Evolutionary conservation across 2,797 vertebrate species (phyloP), one percentile per base, ranked within the genome.

Genomic region (Setipinna tenuifilis): DNA sequence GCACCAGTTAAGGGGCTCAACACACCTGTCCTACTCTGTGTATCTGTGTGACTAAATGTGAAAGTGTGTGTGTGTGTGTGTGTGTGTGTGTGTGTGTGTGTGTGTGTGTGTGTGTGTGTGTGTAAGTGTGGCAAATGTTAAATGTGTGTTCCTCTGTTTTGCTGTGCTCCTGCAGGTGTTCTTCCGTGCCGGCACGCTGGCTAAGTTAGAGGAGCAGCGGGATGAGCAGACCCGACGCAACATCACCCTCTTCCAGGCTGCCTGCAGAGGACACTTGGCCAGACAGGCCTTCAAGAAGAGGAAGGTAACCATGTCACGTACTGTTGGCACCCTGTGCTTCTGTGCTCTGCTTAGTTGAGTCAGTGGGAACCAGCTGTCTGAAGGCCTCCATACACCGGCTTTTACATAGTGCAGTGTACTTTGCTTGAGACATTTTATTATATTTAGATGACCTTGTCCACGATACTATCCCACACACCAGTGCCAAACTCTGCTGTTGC

Each of bases 221-320:
- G 98, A 99, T 80, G 95, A 97, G 0, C 97, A 99, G 91, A 99
- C 96, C 92, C 97, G 96, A 90, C 96, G 94, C 83, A 98, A 98
- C 91, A 95, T 99, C 89, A 97, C 95, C 57, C 93, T 98, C 61
- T 98, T 99, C 94, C 98, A 99, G 92, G 98, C 97, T 0, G 93
- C 95, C 17, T 98, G 98, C 91, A 94, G 97, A 88, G 98, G 98
- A n/a, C 98, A 97, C 94, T 94, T 99, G 87, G 97, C 97, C 86
- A 95, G 98, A 57, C 98, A 98, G 92, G 95, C 96, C 85, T 98
- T 99, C 94, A 98, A 98, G 95, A 99, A 99, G 93, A 97, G 98
- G 92, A 99, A 99, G 98, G 98, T 99, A 95, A 41, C 6, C 50
- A 54, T 7, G 14, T 14, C 35, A 41, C 5, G 35, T 41, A 5